Evolutionary conservation across 2,888 invertebrate species (phyloP).

Genomic region (Bugula neritina): DNA sequence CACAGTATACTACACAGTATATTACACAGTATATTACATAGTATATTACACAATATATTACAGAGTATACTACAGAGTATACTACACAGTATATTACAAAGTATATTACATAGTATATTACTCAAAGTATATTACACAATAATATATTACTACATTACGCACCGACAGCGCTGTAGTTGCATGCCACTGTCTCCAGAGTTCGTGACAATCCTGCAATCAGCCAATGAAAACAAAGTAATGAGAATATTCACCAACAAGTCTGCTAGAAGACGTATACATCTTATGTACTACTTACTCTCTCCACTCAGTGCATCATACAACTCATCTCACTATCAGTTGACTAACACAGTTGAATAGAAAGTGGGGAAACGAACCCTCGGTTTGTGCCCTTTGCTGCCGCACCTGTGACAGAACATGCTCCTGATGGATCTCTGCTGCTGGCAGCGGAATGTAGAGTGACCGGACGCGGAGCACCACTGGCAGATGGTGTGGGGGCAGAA

Average conservation of each 20-base stretch:
- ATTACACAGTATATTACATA: too few species aligned
- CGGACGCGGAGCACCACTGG: not conserved
- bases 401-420: not conserved
- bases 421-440: not conserved
- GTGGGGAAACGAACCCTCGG: not conserved
- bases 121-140: not conserved
- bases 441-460: not conserved
- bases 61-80: too few species aligned
- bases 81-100: too few species aligned
- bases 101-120: not conserved
- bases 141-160: not conserved
- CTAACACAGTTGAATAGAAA: too few species aligned
- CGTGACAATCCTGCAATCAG: not conserved
- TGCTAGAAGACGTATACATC: too few species aligned
- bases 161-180: not conserved
- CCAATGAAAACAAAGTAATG: too few species aligned
- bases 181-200: not conserved
- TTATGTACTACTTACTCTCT: too few species aligned
- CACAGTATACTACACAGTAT: too few species aligned
- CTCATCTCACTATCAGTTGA: too few species aligned
- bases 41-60: too few species aligned
- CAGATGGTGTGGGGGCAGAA: not conserved
- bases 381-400: not conserved
- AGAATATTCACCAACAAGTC: too few species aligned
- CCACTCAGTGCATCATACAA: too few species aligned